Percentiles rank a stretch among this genome's conserved stretches.
phyloP scores from a whole-genome alignment of 1,140 invertebrate species.

The Pantala flavescens region DNA sequence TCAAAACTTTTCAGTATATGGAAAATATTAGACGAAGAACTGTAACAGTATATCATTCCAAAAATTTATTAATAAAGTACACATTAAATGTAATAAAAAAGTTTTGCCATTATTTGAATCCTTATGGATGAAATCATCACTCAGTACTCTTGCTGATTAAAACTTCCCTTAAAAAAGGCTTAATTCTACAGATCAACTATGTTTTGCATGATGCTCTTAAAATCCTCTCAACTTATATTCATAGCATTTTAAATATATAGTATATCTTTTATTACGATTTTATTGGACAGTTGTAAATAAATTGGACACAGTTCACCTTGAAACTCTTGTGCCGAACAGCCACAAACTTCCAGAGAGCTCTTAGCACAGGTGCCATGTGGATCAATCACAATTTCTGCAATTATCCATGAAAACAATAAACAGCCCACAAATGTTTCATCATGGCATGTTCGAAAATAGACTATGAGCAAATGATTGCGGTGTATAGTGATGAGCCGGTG shows the following conservation, averaged over 20 bases:
- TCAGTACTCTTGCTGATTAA: neutral
- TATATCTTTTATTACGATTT: neutral
- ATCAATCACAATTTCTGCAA: neutral
- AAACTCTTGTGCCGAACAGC: neutral
- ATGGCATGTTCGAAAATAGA: neutral
- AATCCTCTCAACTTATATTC: neutral
- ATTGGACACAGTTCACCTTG: slow-evolving; percentile 5
- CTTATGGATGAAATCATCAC: neutral
- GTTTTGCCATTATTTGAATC: neutral
- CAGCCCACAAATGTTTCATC: neutral
- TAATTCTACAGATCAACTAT: neutral
- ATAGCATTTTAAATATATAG: neutral
- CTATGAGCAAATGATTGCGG: neutral
- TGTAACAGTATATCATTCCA: too few species aligned
- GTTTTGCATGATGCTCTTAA: slow-evolving; percentile 7
- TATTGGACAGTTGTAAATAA: neutral
- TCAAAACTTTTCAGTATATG: too few species aligned
- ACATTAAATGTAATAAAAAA: too few species aligned
- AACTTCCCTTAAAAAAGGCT: neutral
- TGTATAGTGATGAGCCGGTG: neutral
- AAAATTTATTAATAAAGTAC: too few species aligned
- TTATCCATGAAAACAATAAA: neutral
- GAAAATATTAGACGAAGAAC: too few species aligned
- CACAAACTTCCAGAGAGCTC: neutral
- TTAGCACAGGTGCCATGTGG: neutral